Evolutionary conservation across 2,888 invertebrate genomes (phyloP).

Genomic region (Yponomeuta evonymella): DNA sequence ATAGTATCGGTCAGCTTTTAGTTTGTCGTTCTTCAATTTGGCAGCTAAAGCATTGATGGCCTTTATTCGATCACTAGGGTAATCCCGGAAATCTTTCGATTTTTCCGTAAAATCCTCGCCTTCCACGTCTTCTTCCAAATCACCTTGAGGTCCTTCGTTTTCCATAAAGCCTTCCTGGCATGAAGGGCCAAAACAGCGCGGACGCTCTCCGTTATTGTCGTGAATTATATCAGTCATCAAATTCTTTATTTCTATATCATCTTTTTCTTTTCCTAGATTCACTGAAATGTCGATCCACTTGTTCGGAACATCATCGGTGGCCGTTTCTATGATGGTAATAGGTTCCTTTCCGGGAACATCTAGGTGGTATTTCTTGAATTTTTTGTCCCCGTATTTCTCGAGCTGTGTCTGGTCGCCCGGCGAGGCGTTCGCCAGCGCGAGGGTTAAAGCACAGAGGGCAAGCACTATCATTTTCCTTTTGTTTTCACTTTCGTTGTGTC

Average conservation of each 20-base stretch:
- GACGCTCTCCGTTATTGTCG: slow-evolving; percentile 37
- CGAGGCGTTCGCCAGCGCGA: slow-evolving; percentile 37
- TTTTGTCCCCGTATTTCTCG: slow-evolving; percentile 48
- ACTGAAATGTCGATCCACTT: slow-evolving; percentile 40
- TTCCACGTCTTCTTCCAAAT: slow-evolving; percentile 77
- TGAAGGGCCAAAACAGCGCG: slow-evolving; percentile 66
- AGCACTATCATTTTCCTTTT: slow-evolving; percentile 55
- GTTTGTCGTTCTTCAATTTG: slow-evolving; percentile 66
- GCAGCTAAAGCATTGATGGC: slow-evolving; percentile 63
- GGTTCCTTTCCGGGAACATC: slow-evolving; percentile 75
- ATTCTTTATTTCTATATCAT: slow-evolving; percentile 55
- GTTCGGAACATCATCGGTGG: slow-evolving; percentile 31
- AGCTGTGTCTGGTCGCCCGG: slow-evolving; percentile 49
- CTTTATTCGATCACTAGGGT: slow-evolving; percentile 58
- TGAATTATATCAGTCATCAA: slow-evolving; percentile 60
- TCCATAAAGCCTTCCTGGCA: slow-evolving; percentile 55
- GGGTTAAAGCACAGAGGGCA: slow-evolving; percentile 45
- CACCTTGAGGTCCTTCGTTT: slow-evolving; percentile 66
- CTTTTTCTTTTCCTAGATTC: slow-evolving; percentile 35
- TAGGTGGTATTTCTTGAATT: slow-evolving; percentile 69
- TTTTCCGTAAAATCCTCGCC: slow-evolving; percentile 77
- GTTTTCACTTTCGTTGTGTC: slow-evolving; percentile 64
- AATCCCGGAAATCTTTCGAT: slow-evolving; percentile 62
- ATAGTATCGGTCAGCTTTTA: slow-evolving; percentile 38
- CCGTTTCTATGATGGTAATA: slow-evolving; percentile 76